Evolutionary conservation across 2,888 invertebrate species (phyloP).

Genomic region (Sepiola atlantica): DNA sequence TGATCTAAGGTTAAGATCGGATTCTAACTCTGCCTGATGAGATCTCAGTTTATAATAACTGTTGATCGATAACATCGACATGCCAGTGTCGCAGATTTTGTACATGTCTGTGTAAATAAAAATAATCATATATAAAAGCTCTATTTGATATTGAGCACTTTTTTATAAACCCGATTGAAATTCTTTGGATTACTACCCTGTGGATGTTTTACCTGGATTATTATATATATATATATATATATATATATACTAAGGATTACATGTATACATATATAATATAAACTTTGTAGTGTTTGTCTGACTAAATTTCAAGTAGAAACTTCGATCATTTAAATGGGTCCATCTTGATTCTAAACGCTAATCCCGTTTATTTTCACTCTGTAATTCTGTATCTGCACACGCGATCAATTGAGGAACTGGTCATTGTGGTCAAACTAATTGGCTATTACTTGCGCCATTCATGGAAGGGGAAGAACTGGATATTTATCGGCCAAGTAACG

Average conservation of each 20-base stretch:
- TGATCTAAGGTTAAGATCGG: too few species aligned
- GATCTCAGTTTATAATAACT: too few species aligned
- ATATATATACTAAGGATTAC: background rate
- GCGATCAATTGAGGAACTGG: background rate
- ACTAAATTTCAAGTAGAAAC: background rate
- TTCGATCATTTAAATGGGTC: background rate
- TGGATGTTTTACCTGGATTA: too few species aligned
- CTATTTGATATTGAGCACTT: too few species aligned
- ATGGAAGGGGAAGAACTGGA: background rate
- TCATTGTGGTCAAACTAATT: background rate
- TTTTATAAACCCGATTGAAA: too few species aligned
- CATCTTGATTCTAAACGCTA: background rate
- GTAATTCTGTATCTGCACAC: background rate
- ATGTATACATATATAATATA: background rate
- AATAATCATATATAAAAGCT: too few species aligned
- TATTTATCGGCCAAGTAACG: background rate
- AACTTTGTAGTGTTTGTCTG: background rate
- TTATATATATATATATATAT: too few species aligned
- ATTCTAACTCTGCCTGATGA: too few species aligned
- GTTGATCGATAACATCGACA: too few species aligned
- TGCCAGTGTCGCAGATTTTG: too few species aligned
- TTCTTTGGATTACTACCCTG: too few species aligned
- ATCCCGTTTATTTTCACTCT: background rate
- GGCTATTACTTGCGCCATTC: background rate
- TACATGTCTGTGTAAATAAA: too few species aligned